These are phyloP conservation scores for Gobiocypris rarus DNA, from an alignment of 2,113 vertebrate species.

Conservation along the genomic window DNA sequence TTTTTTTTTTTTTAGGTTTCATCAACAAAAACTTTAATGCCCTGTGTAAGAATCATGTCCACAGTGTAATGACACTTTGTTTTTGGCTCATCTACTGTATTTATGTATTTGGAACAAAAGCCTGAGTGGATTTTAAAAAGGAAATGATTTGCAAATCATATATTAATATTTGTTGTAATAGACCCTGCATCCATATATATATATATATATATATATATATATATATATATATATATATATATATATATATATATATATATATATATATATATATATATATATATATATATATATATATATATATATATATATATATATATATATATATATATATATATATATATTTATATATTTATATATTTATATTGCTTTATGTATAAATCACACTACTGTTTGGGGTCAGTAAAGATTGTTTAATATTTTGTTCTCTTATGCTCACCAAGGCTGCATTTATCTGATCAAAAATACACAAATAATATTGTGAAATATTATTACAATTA, in stretches of 20 bases:
- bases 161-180: conserved; percentile 5
- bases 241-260: too few relatives aligned
- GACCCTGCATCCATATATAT: conserved; percentile 29
- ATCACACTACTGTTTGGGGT: background rate
- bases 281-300: too few relatives aligned
- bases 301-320: too few relatives aligned
- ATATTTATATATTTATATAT: too few relatives aligned
- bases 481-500: background rate
- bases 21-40: conserved; percentile 4
- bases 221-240: too few relatives aligned
- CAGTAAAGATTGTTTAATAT: too few relatives aligned
- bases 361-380: conserved; percentile 44
- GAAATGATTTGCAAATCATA: conserved; percentile 38
- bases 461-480: background rate
- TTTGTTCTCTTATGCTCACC: background rate
- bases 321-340: too few relatives aligned
- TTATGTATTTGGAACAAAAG: conserved; percentile 12
- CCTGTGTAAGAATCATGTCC: conserved; percentile 16
- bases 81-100: conserved; percentile 18
- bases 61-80: conserved; percentile 22
- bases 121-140: conserved; percentile 12
- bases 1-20: conserved; percentile 26
- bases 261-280: too few relatives aligned
- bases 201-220: too few relatives aligned
- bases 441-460: background rate